Percentiles rank a stretch among this genome's conserved stretches.
Conservation (phyloP, 1,140 invertebrate genomes). For the Drosophila pallidifrons region DNA sequence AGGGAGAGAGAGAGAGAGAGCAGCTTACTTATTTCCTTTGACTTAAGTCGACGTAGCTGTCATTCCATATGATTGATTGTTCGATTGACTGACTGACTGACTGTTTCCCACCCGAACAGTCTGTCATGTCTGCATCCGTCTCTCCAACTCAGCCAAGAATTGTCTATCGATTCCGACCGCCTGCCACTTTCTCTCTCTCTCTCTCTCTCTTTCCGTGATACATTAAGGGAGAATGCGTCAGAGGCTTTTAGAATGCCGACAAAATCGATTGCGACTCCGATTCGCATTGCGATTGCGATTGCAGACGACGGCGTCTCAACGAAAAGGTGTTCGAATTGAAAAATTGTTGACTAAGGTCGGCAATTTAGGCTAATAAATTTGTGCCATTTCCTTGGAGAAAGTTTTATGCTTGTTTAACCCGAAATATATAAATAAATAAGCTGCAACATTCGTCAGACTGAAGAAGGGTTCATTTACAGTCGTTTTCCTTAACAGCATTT, state of each 20-base stretch:
- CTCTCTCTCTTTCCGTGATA: conserved; percentile 4
- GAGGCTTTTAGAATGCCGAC: conserved; percentile 5
- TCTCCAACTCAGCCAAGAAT: conserved; percentile 24
- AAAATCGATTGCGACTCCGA: conserved; percentile 1
- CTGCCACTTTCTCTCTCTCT: background rate
- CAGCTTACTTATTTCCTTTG: conserved; percentile 52
- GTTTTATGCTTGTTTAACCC: background rate
- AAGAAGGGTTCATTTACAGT: too few relatives aligned
- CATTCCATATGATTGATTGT: conserved; percentile 80
- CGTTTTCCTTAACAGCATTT: background rate
- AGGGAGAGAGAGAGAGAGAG: background rate
- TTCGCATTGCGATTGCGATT: conserved; percentile 4
- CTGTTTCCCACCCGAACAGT: conserved; percentile 13
- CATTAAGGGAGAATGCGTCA: conserved; percentile 24
- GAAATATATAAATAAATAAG: conserved; percentile 7
- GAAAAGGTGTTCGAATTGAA: conserved; percentile 9
- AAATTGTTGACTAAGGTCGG: conserved; percentile 29
- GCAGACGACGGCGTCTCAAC: background rate
- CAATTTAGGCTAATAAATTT: conserved; percentile 29
- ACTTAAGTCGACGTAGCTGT: conserved; percentile 75
- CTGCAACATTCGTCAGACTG: background rate
- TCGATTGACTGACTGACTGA: conserved; percentile 71
- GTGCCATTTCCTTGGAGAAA: background rate
- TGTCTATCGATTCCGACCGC: background rate
- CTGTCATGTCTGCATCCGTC: background rate